These are phyloP conservation scores for Ictalurus furcatus DNA, from an alignment of 2,113 vertebrate species.

Conservation along the genomic window DNA sequence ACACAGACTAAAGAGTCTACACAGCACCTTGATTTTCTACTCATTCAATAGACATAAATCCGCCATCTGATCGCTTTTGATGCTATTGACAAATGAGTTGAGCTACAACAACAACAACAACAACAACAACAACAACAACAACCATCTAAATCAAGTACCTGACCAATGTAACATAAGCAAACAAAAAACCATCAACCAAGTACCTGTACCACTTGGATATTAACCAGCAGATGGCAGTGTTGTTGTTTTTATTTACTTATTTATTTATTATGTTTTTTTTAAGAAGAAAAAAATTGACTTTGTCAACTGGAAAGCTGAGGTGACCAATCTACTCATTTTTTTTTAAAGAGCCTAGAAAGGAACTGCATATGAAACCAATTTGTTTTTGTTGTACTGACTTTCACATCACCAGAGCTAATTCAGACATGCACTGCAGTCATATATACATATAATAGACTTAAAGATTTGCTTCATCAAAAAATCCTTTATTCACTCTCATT, in stretches of 20 bases:
- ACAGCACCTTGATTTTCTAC: neutral
- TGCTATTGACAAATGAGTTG: neutral
- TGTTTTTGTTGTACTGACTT: neutral
- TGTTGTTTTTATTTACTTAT: neutral
- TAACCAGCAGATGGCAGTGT: conserved; percentile 9
- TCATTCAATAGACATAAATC: neutral
- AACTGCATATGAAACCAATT: too few species aligned
- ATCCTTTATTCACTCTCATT: neutral
- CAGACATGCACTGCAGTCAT: neutral
- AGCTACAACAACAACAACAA: neutral
- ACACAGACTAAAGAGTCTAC: neutral
- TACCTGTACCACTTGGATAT: neutral
- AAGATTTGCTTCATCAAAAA: neutral
- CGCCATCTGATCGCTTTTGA: neutral
- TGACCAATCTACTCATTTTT: neutral
- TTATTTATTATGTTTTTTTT: neutral
- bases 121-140: neutral
- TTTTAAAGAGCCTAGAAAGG: neutral
- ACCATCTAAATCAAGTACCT: neutral
- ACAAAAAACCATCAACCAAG: neutral
- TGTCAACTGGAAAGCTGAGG: neutral
- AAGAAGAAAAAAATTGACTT: neutral
- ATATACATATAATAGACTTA: neutral
- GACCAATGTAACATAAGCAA: neutral
- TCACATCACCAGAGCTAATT: neutral